Evolutionary conservation across 2,888 invertebrate genomes (phyloP).

Genomic region (Cephus runcator): DNA sequence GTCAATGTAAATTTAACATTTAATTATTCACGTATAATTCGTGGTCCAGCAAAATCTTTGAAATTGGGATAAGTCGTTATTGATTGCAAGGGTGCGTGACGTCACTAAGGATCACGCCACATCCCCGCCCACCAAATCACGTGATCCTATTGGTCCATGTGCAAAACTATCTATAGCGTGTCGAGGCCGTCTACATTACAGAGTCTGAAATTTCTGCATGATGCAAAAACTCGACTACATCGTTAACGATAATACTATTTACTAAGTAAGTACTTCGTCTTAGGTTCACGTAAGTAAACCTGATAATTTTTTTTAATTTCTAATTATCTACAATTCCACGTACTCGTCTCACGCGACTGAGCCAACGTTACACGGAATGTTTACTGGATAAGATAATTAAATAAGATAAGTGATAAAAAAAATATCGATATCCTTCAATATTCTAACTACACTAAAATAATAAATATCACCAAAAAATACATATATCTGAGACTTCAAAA

Average conservation of each 20-base stretch:
- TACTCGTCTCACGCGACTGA: too few species aligned
- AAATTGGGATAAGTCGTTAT: background rate
- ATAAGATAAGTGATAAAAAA: too few species aligned
- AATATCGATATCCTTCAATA: too few species aligned
- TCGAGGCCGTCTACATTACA: slow-evolving; percentile 33
- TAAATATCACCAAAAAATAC: too few species aligned
- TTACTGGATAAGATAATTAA: too few species aligned
- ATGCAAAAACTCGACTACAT: slow-evolving; percentile 11
- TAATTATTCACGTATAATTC: background rate
- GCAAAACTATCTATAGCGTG: slow-evolving; percentile 20
- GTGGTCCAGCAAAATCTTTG: background rate
- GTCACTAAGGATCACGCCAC: slow-evolving; percentile 65
- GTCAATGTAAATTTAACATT: background rate
- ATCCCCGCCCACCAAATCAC: slow-evolving; percentile 53
- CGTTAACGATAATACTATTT: too few species aligned
- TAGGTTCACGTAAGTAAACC: too few species aligned
- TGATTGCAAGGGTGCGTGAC: slow-evolving; percentile 40
- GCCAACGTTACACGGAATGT: too few species aligned
- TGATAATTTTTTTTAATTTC: background rate
- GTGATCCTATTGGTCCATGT: slow-evolving; percentile 56
- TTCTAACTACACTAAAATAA: too few species aligned
- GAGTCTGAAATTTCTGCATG: slow-evolving; percentile 23
- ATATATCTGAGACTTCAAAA: too few species aligned
- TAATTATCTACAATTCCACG: background rate
- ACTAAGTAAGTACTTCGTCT: too few species aligned